Evolutionary conservation across 2,113 vertebrate species (phyloP).

Genomic region (Stegastes partitus): DNA sequence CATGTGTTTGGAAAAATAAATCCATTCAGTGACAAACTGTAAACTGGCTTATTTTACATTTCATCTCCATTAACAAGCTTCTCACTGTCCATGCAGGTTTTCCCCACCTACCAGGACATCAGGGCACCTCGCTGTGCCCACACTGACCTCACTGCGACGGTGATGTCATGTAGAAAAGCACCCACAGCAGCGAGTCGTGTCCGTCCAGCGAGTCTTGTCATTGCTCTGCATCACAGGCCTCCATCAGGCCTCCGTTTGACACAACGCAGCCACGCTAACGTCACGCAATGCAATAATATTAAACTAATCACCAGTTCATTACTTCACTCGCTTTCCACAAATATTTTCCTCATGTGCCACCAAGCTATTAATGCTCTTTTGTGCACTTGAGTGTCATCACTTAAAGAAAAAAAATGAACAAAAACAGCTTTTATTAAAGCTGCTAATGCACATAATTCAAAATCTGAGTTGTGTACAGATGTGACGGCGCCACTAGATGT

Average conservation of each 20-base stretch:
- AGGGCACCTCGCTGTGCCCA: conserved; percentile 61
- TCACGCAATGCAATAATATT: conserved; percentile 53
- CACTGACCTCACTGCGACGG: conserved; percentile 75
- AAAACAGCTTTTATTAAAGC: neutral
- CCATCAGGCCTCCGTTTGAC: conserved; percentile 62
- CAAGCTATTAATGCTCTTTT: conserved; percentile 26
- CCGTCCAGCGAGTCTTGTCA: conserved; percentile 62
- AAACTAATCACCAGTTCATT: conserved; percentile 59
- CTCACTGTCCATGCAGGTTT: conserved; percentile 46
- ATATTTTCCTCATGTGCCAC: conserved; percentile 36
- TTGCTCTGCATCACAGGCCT: conserved; percentile 50
- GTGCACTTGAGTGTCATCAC: conserved; percentile 1
- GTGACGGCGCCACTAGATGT: conserved; percentile 77
- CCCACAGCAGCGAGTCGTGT: conserved; percentile 54
- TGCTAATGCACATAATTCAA: neutral
- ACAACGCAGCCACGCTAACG: conserved; percentile 66
- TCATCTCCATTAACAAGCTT: too few relatives aligned
- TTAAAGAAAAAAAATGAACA: neutral
- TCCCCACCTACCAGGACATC: conserved; percentile 34
- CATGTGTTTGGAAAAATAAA: neutral
- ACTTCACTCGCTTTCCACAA: conserved; percentile 65
- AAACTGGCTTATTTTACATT: neutral
- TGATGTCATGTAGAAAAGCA: conserved; percentile 77
- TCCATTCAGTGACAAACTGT: neutral
- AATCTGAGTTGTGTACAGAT: conserved; percentile 25